Evolutionary conservation across 2,888 invertebrate species (phyloP), one percentile per base, ranked within the genome.

Genomic region (Zhengitettix transpicula): DNA sequence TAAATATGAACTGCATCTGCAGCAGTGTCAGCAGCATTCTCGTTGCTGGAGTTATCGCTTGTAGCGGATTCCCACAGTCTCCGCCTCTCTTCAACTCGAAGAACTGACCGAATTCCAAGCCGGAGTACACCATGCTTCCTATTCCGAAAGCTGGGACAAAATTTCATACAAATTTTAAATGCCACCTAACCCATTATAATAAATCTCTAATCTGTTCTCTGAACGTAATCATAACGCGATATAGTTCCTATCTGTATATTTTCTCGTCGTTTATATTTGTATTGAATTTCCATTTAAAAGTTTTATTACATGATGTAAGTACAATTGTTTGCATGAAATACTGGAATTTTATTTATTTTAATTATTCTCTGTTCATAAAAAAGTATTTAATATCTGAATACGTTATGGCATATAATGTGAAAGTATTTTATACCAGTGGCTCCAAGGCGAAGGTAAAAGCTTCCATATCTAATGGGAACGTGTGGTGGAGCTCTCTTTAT

Each of bases 1-100:
- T 80, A 71, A 95, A 95, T 67, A 95, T 90, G 72, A 95, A 94
- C 72, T 95, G 93, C 77, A 95, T 88, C 75, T 95, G 94, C 54
- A 87, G 81, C 63, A 94, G 84, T 60, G 91, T 91, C 67, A 95
- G 81, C 15, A 87, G 74, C 80, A 93, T 87, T 58, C 91, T 81
- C 17, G 88, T 78, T 0, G 85, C 83, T 0, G 94, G 92, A 15
- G 89, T 88, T 58, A 93, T 78, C n/a, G 87, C 90, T 65, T 77
- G 75, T 58, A 79, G 71, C 60, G 83, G 74, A 63, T 82, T 82
- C 51, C 80, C 78, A 68, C 88, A 88, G 40, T 75, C 74, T 3
- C 79, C 73, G 65, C 81, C 78, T 2, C 77, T 75, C 58, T 80
- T 79, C 68, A 83, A 75, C 69, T 89, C 88, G 67, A 89, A 87